Percentiles rank a stretch among this genome's conserved stretches.
These are phyloP conservation scores for Ceratina calcarata DNA, from an alignment of 1,140 invertebrate genomes.

Conservation along the genomic window DNA sequence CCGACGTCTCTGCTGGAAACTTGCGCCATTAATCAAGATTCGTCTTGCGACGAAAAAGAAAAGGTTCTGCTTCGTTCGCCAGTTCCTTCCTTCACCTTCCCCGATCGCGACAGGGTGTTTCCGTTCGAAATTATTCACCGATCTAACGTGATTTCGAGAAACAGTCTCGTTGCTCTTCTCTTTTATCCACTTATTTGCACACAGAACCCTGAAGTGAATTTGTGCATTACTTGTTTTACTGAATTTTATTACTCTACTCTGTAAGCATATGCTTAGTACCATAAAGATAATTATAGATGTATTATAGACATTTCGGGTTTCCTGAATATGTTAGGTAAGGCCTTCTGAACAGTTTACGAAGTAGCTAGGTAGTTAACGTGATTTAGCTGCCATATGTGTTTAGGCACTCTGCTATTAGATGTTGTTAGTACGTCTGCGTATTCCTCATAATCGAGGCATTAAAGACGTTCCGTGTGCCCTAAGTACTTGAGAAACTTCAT, in stretches of 20 bases:
- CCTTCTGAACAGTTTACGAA: too few relatives aligned
- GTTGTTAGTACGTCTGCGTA: not conserved
- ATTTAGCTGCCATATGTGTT: too few relatives aligned
- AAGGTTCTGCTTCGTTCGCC: constrained; percentile 49
- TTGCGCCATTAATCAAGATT: constrained; percentile 78
- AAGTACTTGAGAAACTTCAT: not conserved
- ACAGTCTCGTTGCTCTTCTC: too few relatives aligned
- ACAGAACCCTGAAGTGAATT: too few relatives aligned
- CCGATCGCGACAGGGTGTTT: constrained; percentile 9
- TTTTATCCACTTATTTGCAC: too few relatives aligned
- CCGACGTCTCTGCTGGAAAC: constrained; percentile 61
- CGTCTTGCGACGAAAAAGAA: constrained; percentile 58
- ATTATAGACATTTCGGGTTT: too few relatives aligned
- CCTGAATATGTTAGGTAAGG: too few relatives aligned
- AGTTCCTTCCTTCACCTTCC: constrained; percentile 49
- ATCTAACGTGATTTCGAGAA: not conserved
- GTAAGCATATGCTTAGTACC: too few relatives aligned
- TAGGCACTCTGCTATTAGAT: not conserved
- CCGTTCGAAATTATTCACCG: constrained; percentile 10
- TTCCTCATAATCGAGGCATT: not conserved
- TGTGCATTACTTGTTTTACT: too few relatives aligned
- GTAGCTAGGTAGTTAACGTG: too few relatives aligned
- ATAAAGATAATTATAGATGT: too few relatives aligned
- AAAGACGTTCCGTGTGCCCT: not conserved
- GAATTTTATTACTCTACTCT: too few relatives aligned